Evolutionary conservation across 2,888 invertebrate genomes (phyloP).

Genomic region (Lucinisca nassula): DNA sequence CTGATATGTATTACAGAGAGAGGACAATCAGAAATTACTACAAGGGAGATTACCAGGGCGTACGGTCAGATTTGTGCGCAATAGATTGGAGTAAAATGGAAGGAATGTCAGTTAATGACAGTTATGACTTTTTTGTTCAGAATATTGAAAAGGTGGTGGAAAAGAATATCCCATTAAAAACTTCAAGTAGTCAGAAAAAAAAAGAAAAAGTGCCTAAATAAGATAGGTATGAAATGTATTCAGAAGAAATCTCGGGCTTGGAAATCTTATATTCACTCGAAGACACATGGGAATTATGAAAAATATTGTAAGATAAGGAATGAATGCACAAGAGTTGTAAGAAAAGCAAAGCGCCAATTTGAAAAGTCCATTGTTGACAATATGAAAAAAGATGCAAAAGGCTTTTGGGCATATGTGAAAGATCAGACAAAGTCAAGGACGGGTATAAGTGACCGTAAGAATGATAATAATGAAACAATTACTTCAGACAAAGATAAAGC

Average conservation of each 20-base stretch:
- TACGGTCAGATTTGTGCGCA: not conserved
- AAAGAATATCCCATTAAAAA: conserved; percentile 4
- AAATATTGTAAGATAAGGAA: conserved; percentile 1
- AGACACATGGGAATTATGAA: not conserved
- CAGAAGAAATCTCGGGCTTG: not conserved
- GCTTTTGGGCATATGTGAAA: conserved; percentile 1
- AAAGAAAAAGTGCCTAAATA: not conserved
- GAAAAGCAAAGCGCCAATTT: not conserved
- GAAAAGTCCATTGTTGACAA: not conserved
- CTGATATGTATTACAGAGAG: not conserved
- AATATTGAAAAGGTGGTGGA: not conserved
- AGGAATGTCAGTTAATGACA: not conserved
- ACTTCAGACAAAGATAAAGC: not conserved
- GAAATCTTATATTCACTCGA: not conserved
- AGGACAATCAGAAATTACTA: not conserved
- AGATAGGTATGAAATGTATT: not conserved
- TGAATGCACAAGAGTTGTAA: not conserved
- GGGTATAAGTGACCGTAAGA: not conserved
- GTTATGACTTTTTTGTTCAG: not conserved
- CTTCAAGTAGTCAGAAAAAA: not conserved
- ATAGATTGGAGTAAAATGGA: not conserved
- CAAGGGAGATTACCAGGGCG: conserved; percentile 13
- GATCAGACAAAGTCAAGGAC: not conserved
- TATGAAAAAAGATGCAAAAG: not conserved
- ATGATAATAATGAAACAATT: not conserved